Evolutionary conservation across 2,797 vertebrate genomes (phyloP).

Genomic region (Siniperca undulata): DNA sequence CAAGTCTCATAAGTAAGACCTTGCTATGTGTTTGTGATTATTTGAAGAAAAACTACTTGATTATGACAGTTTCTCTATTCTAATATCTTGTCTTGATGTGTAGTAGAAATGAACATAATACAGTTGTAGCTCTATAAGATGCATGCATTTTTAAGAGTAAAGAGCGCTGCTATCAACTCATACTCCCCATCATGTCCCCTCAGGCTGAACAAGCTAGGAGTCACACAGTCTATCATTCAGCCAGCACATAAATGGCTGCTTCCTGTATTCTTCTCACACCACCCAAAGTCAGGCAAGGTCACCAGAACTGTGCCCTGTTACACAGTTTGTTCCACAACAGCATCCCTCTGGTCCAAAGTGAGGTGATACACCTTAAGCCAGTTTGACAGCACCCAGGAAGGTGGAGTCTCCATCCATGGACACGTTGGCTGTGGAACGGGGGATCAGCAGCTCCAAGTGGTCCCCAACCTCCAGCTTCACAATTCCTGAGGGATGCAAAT

Average conservation of each 20-base stretch:
- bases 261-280: constrained; percentile 27
- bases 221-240: constrained; percentile 8
- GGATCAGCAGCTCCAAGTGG: constrained; percentile 93
- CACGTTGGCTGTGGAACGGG: constrained; percentile 89
- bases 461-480: constrained; percentile 94
- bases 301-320: constrained; percentile 11
- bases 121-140: constrained; percentile 22
- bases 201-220: constrained; percentile 14
- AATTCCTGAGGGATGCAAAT: constrained; percentile 85
- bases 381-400: constrained; percentile 94
- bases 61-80: constrained; percentile 9
- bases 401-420: constrained; percentile 93
- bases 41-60: constrained; percentile 19
- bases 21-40: constrained; percentile 9
- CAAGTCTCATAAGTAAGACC: neutral
- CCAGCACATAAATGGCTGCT: constrained; percentile 20
- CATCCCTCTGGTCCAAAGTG: constrained; percentile 4
- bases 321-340: neutral
- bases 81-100: neutral
- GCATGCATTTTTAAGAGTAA: constrained; percentile 15
- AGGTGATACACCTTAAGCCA: constrained; percentile 83
- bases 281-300: constrained; percentile 24
- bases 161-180: neutral
- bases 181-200: neutral
- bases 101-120: constrained; percentile 17